Percentiles rank a stretch among this genome's conserved stretches.
Evolutionary conservation across 2,113 vertebrate species (phyloP).

Genomic region (Phrynosoma platyrhinos): DNA sequence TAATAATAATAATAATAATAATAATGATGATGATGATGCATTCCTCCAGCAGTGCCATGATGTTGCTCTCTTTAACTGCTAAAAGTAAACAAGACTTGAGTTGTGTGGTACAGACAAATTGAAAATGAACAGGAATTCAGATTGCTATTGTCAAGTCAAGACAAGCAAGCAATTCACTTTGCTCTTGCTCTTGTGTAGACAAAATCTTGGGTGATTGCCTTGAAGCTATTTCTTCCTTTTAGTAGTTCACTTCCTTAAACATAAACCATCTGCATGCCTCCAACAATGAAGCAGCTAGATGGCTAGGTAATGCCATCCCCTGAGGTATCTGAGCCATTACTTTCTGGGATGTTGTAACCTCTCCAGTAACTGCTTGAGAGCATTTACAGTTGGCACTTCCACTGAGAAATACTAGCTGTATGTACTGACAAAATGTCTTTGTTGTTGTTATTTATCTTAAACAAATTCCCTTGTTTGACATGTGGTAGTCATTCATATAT

Average conservation of each 20-base stretch:
- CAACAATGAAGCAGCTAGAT: not conserved
- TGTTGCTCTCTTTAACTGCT: too few relatives aligned
- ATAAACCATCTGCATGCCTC: constrained; percentile 19
- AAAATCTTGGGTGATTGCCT: not conserved
- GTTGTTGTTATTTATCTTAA: not conserved
- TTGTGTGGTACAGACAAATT: not conserved
- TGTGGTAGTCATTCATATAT: not conserved
- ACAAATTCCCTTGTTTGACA: constrained; percentile 1
- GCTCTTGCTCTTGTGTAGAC: constrained; percentile 10
- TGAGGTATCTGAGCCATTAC: not conserved
- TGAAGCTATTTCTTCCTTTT: not conserved
- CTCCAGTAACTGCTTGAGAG: not conserved
- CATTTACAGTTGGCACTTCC: not conserved
- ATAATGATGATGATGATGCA: not conserved
- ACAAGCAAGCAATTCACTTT: not conserved
- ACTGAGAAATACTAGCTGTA: not conserved
- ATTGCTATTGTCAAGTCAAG: not conserved
- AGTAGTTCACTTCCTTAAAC: not conserved
- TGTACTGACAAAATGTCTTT: not conserved
- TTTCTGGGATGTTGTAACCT: constrained; percentile 10
- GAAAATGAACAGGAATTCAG: not conserved
- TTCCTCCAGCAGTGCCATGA: not conserved
- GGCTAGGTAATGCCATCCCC: not conserved
- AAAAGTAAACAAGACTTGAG: not conserved
- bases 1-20: not conserved